These are phyloP conservation scores for Cryptotis parvus DNA, from an alignment of 2,113 vertebrate species.

Conservation along the genomic window DNA sequence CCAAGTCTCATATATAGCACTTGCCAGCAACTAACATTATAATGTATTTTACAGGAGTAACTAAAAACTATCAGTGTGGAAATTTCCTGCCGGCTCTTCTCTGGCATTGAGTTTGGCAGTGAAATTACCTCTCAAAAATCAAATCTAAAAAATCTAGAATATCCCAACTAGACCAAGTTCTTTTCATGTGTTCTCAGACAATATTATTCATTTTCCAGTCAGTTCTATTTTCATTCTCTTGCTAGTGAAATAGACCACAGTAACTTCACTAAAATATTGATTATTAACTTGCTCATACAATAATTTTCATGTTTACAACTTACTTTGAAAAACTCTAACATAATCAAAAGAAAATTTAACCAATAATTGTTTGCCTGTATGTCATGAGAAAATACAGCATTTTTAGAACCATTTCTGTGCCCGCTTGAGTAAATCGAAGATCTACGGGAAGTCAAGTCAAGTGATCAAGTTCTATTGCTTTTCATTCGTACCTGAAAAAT, in stretches of 20 bases:
- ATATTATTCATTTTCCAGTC: not conserved
- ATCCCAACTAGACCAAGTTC: not conserved
- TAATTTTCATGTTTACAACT: not conserved
- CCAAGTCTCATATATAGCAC: not conserved
- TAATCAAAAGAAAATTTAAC: slow-evolving; percentile 45
- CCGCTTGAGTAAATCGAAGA: no score
- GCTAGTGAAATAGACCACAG: not conserved
- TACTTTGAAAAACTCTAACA: slow-evolving; percentile 20
- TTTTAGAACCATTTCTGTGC: not conserved
- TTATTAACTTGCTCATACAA: slow-evolving; percentile 14
- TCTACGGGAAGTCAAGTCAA: no score
- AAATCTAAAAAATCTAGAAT: not conserved
- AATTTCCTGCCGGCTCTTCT: slow-evolving; percentile 2
- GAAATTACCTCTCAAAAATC: not conserved
- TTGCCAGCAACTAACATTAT: slow-evolving; percentile 22
- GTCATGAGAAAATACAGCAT: not conserved
- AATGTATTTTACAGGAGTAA: slow-evolving; percentile 35
- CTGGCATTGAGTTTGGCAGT: not conserved
- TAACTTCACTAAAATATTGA: slow-evolving; percentile 51
- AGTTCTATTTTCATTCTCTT: slow-evolving; percentile 15
- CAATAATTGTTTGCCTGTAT: slow-evolving; percentile 13
- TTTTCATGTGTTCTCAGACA: not conserved
- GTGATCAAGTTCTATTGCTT: no score
- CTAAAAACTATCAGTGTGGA: slow-evolving; percentile 52
- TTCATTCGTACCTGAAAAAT: slow-evolving; percentile 4